Percentiles rank a stretch among this genome's conserved stretches.
Evolutionary conservation across 2,113 vertebrate species (phyloP).

Genomic region (Channa maculata): DNA sequence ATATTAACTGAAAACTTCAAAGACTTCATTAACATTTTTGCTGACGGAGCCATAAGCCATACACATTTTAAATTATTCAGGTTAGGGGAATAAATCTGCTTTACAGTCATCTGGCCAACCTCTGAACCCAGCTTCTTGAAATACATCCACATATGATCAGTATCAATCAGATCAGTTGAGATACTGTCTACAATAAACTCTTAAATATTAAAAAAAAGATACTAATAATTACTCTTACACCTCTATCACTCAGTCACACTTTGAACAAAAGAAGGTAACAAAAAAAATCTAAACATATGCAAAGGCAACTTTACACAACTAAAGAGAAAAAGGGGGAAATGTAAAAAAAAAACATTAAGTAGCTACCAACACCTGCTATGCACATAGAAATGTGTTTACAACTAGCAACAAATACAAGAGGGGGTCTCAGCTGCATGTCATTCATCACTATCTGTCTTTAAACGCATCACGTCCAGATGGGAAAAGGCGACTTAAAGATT

Average conservation of each 20-base stretch:
- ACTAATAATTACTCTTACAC: constrained; percentile 3
- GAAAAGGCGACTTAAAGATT: neutral
- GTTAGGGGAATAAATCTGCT: too few species aligned
- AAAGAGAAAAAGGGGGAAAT: constrained; percentile 4
- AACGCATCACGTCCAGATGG: neutral
- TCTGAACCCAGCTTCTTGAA: neutral
- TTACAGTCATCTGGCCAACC: too few species aligned
- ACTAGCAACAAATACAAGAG: neutral
- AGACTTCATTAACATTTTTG: too few species aligned
- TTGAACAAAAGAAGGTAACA: neutral
- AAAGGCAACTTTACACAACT: constrained; percentile 36
- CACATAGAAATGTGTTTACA: constrained; percentile 20
- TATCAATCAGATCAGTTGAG: neutral
- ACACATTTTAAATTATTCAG: too few species aligned
- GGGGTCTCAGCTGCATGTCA: constrained; percentile 6
- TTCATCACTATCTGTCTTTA: constrained; percentile 4
- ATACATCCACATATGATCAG: neutral
- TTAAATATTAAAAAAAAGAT: constrained; percentile 43
- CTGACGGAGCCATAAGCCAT: too few species aligned
- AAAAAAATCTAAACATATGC: constrained; percentile 7
- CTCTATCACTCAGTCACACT: neutral
- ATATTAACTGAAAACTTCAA: too few species aligned
- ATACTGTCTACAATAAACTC: neutral
- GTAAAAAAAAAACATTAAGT: neutral
- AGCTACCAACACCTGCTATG: neutral